Conservation (phyloP, 1,140 invertebrate species). For the Papilio aristodemus region DNA sequence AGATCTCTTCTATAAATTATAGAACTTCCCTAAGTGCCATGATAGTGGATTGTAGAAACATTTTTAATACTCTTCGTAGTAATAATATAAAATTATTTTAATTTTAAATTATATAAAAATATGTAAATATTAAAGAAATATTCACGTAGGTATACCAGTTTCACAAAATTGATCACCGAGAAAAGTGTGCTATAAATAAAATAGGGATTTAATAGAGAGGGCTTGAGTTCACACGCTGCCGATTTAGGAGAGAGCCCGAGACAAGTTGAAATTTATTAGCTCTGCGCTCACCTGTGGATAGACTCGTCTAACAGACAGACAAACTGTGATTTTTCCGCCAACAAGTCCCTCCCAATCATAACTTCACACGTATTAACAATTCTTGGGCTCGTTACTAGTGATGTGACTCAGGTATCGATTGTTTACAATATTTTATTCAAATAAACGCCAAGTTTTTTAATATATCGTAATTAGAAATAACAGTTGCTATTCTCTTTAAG, state of each 20-base stretch:
- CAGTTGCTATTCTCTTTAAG: too few species aligned
- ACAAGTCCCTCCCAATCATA: conserved; percentile 32
- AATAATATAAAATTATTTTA: too few species aligned
- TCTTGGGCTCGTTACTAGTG: conserved; percentile 17
- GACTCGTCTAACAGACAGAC: conserved; percentile 16
- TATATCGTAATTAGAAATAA: too few species aligned
- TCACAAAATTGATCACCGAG: background rate
- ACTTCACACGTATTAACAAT: conserved; percentile 35
- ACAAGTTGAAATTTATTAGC: conserved; percentile 17
- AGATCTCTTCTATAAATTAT: too few species aligned
- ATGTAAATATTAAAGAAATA: too few species aligned
- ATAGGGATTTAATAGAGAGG: conserved; percentile 5
- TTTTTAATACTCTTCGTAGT: too few species aligned
- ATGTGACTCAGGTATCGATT: conserved; percentile 2
- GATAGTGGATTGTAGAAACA: too few species aligned
- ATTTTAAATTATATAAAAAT: too few species aligned
- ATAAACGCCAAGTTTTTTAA: background rate
- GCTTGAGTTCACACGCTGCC: conserved; percentile 5
- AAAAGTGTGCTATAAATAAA: conserved; percentile 7
- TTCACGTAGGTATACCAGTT: too few species aligned
- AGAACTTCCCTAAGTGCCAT: too few species aligned
- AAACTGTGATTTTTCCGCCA: conserved; percentile 23
- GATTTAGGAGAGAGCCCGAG: background rate
- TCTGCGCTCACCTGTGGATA: conserved; percentile 14
- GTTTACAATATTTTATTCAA: background rate